Evolutionary conservation across 1,140 invertebrate genomes (phyloP).

Genomic region (Cotesia vestalis): DNA sequence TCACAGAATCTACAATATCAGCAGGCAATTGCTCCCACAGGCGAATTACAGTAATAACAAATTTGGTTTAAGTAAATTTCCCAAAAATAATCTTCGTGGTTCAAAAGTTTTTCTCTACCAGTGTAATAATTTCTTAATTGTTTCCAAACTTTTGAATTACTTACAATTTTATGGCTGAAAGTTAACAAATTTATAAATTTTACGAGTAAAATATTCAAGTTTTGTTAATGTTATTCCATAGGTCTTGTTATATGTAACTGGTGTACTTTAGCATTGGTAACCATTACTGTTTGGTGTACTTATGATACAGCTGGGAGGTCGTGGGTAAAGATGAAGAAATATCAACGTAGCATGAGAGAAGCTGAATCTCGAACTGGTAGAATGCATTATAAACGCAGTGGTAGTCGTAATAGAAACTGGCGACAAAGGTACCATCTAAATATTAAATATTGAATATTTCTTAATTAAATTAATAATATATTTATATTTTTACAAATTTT

Average conservation of each 20-base stretch:
- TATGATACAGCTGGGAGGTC: conserved; percentile 87
- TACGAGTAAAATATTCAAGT: no score
- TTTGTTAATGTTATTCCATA: conserved; percentile 51
- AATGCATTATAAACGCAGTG: conserved; percentile 81
- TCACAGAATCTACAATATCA: no score
- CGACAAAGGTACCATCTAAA: conserved; percentile 75
- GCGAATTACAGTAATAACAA: no score
- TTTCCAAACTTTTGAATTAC: no score
- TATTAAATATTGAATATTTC: conserved; percentile 1
- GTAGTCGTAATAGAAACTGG: conserved; percentile 85
- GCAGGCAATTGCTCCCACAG: no score
- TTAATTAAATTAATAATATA: not conserved
- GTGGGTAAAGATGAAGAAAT: conserved; percentile 95
- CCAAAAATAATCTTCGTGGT: no score
- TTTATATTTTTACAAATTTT: conserved; percentile 11
- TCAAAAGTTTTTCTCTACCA: no score
- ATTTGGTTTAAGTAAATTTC: no score
- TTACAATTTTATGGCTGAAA: not conserved
- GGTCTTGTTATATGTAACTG: conserved; percentile 85
- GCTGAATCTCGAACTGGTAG: conserved; percentile 71
- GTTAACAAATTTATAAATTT: not conserved
- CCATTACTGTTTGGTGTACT: conserved; percentile 87
- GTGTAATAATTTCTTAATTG: no score
- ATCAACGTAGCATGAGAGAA: conserved; percentile 83
- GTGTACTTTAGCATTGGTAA: conserved; percentile 76